Base-by-base conservation (phyloP, 1,140 invertebrate species). In the Cydia amplana region DNA sequence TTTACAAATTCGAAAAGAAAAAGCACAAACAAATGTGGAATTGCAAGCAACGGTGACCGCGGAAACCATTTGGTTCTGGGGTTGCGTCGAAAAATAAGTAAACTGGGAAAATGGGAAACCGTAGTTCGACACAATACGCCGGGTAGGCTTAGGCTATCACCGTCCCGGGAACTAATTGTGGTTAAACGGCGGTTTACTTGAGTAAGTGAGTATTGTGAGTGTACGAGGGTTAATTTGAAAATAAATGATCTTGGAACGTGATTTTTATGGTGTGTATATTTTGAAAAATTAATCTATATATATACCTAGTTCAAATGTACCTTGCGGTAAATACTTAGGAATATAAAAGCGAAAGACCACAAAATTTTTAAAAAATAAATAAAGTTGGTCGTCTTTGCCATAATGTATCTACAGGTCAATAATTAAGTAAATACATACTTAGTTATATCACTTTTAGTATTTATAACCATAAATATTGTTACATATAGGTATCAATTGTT, bases 1-100 rank as follows among this genome's bases (percentile, higher is more conserved):
- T 74, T 75, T 80, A 63, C 78, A 75, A 81, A 82, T 80, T 83
- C 82, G 83, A 83, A 78, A 77, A 77, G 72, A 82, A 82, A 77
- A 83, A 49, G 67, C 49, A 80, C 72, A 80, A 83, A 83, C 73
- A 84, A 82, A 80, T 79, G 74, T 75, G 75, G 79, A 80, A 80
- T 80, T 78, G 78, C 40, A 36, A 12, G 6, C 18, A 75, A 43
- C 77, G 78, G 64, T 80, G 77, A 81, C 79, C 79, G 79, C 75
- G 74, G 75, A 82, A 32, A 10, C 64, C 28, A 65, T 65, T 65
- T 40, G 12, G 16, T 67, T 67, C 25, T 32, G 16, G 64, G 64
- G 64, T 32, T 16, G 64, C n/a, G n/a, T 40, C 23, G 23, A 43
- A 70, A 70, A 36, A 70, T 32, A 32, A 32, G 16, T 32, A 32